A percentile compares a stretch with the other conserved stretches of the same genome.
phyloP scores from a whole-genome alignment of 2,113 vertebrate species.

The Calcarius ornatus region DNA sequence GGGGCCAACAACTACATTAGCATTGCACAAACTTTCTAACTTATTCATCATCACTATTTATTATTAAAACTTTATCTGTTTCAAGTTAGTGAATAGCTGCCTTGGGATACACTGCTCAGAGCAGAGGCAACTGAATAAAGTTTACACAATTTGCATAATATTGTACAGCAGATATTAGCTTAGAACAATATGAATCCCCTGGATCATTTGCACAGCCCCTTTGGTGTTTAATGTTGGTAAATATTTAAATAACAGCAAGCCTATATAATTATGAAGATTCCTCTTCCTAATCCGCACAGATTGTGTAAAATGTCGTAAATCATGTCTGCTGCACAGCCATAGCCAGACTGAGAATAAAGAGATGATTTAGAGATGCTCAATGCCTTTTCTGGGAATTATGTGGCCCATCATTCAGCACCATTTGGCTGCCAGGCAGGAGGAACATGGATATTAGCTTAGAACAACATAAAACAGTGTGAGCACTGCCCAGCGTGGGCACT shows the following conservation, averaged over 20 bases:
- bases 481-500: neutral
- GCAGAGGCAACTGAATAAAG: constrained; percentile 74
- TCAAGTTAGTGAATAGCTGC: constrained; percentile 75
- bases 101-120: constrained; percentile 73
- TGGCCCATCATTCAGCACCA: neutral
- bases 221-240: constrained; percentile 81
- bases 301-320: constrained; percentile 37
- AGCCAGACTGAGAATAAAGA: neutral
- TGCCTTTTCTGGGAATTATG: neutral
- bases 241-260: constrained; percentile 82
- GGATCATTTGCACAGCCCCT: constrained; percentile 74
- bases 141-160: constrained; percentile 81
- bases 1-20: constrained; percentile 73
- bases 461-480: neutral
- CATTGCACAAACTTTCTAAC: constrained; percentile 79
- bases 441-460: no score
- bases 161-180: constrained; percentile 76
- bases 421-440: neutral
- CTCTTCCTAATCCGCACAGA: constrained; percentile 67
- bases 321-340: neutral
- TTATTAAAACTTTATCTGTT: constrained; percentile 86
- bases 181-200: constrained; percentile 77
- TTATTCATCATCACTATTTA: constrained; percentile 84
- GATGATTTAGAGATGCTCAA: neutral
- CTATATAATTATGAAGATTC: constrained; percentile 72